Conservation (phyloP, 1,140 invertebrate species). For the Drosophila nigromelanica region DNA sequence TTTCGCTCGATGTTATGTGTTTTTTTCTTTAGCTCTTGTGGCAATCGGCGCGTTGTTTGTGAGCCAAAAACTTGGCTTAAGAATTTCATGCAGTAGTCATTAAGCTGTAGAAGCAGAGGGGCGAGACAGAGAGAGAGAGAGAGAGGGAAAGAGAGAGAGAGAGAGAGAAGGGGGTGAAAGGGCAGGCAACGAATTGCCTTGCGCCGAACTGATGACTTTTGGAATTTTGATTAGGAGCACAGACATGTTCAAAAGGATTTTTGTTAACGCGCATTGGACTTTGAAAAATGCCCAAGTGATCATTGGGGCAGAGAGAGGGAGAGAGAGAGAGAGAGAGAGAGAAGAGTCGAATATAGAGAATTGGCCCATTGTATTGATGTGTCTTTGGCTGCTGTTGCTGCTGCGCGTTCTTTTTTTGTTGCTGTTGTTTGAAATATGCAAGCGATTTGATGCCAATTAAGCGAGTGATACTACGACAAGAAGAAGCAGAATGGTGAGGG, state of each 20-base stretch:
- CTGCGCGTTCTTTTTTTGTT: conserved; percentile 19
- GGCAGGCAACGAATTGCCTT: conserved; percentile 15
- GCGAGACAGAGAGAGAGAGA: not conserved
- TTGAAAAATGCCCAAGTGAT: conserved; percentile 66
- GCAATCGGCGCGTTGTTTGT: conserved; percentile 33
- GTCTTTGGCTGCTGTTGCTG: conserved; percentile 31
- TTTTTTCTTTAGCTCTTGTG: conserved; percentile 5
- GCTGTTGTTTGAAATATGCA: conserved; percentile 65
- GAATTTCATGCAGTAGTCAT: conserved; percentile 76
- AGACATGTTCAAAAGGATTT: conserved; percentile 82
- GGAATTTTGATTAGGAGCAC: conserved; percentile 82
- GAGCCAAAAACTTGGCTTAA: conserved; percentile 62
- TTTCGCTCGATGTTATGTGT: conserved; percentile 5
- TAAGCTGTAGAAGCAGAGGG: conserved; percentile 46
- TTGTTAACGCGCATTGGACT: conserved; percentile 79
- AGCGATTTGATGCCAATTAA: conserved; percentile 81
- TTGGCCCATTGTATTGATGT: conserved; percentile 78
- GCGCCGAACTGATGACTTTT: conserved; percentile 76
- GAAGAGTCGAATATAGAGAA: conserved; percentile 18
- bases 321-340: not conserved
- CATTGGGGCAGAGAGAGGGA: not conserved
- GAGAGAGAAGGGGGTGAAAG: not conserved
- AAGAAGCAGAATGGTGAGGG: conserved; percentile 6
- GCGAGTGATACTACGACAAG: conserved; percentile 34
- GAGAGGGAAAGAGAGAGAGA: not conserved